Evolutionary conservation across 1,140 invertebrate species (phyloP), one percentile per base, ranked within the genome.

Genomic region (Holcopasites calliopsidis): DNA sequence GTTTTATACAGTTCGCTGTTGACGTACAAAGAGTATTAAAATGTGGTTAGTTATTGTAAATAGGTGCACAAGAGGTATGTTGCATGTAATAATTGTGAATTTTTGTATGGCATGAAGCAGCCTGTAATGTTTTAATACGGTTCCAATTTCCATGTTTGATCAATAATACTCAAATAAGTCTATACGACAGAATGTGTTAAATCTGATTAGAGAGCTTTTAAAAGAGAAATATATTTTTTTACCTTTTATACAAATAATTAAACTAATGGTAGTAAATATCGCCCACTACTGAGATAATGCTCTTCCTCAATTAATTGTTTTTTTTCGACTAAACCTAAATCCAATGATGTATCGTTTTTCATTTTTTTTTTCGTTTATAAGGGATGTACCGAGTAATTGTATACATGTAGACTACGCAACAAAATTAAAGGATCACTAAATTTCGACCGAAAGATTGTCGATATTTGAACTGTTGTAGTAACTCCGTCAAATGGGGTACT

Each of bases 161-260:
- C 61, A 62, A 50, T 50, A 35, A 62, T 52, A 40, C 26, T 18
- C 5, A 8, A 62, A 26, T 18, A 61, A 50, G 11, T 62, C 23
- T 38, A 62, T 61, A 28, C 2, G 54, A 54, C 26, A 42, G 31
- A 65, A 42, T 3, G 4, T 47, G 23, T 35, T 65, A 42, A 44
- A 65, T 47, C 21, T 21, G 16, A 60, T 52, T 18, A 31, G 3
- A 23, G 0, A 62, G 13, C 50, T 40, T 13, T 73, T 31, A 35
- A 23, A 44, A 66, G 50, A 44, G 61, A 74, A 44, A 52, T 47
- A 54, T 66, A 73, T 74, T 47, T 65, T 69, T 72, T 55, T 74
- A 66, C 33, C 11, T 35, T 66, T 74, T 74, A 74, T 74, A 74
- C 65, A 74, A 66, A 66, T 74, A 66, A 74, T 61, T 74, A 66